These are phyloP conservation scores for Cataglyphis hispanica DNA, from an alignment of 1,140 invertebrate species.

Conservation along the genomic window DNA sequence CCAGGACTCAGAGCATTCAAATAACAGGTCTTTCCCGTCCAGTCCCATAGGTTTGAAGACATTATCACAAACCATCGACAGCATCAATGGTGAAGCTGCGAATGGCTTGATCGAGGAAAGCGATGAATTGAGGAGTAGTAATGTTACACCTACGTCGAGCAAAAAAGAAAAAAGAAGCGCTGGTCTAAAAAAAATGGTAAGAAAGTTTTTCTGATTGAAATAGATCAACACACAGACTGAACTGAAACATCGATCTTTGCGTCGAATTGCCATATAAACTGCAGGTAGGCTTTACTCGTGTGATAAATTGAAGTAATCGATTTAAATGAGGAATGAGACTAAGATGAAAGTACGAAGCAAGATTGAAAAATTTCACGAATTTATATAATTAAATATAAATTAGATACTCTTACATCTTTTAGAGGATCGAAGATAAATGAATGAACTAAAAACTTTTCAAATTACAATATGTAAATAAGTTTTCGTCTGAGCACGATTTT, in stretches of 20 bases:
- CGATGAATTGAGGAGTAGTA: constrained; percentile 86
- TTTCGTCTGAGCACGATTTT: constrained; percentile 1
- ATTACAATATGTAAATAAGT: not conserved
- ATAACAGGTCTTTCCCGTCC: constrained; percentile 65
- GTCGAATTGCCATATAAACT: constrained; percentile 22
- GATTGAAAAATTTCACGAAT: constrained; percentile 15
- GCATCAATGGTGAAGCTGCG: constrained; percentile 82
- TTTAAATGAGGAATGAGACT: not conserved
- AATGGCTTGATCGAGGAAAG: constrained; percentile 81
- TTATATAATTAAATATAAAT: not conserved
- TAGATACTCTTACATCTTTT: not conserved
- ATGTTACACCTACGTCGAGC: constrained; percentile 79
- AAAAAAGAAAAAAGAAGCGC: constrained; percentile 87
- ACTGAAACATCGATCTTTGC: not conserved
- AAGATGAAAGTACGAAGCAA: not conserved
- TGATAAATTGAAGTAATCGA: not conserved
- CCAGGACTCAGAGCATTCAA: constrained; percentile 74
- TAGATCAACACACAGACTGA: constrained; percentile 43
- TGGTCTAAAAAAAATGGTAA: constrained; percentile 89
- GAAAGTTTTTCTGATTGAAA: constrained; percentile 89
- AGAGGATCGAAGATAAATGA: not conserved
- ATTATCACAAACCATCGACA: constrained; percentile 73
- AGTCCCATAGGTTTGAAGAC: constrained; percentile 35
- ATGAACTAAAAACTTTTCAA: not conserved
- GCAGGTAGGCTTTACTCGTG: not conserved